Conservation (phyloP, 1,140 invertebrate genomes). For the Eumaeus atala region DNA sequence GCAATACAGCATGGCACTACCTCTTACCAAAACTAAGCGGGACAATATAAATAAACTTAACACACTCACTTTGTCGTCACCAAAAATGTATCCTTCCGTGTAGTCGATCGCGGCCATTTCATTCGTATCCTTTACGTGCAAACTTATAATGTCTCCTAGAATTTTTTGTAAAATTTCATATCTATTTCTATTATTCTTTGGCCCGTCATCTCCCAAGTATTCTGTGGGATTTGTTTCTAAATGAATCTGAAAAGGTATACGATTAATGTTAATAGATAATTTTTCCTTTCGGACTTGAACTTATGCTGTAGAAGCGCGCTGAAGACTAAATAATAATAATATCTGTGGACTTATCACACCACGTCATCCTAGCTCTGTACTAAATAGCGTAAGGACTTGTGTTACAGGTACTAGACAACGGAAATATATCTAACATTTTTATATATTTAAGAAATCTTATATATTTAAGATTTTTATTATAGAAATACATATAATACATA, state of each 20-base stretch:
- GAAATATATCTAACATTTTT: too few relatives aligned
- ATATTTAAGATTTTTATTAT: too few relatives aligned
- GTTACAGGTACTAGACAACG: too few relatives aligned
- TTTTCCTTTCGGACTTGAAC: too few relatives aligned
- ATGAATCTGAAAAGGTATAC: slow-evolving; percentile 72
- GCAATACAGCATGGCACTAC: too few relatives aligned
- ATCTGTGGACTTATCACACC: too few relatives aligned
- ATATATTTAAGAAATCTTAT: too few relatives aligned
- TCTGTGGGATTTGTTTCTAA: slow-evolving; percentile 78
- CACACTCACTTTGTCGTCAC: slow-evolving; percentile 81
- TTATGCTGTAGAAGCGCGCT: background rate
- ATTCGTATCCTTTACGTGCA: slow-evolving; percentile 76
- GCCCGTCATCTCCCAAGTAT: slow-evolving; percentile 79
- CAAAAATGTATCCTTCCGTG: slow-evolving; percentile 83
- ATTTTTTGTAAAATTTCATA: slow-evolving; percentile 87
- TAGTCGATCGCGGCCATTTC: slow-evolving; percentile 66
- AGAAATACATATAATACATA: too few relatives aligned
- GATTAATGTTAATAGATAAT: slow-evolving; percentile 5
- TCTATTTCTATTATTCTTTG: slow-evolving; percentile 78
- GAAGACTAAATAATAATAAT: too few relatives aligned
- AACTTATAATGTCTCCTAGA: slow-evolving; percentile 79
- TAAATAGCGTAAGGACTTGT: too few relatives aligned
- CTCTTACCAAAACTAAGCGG: too few relatives aligned
- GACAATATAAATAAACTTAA: slow-evolving; percentile 18
- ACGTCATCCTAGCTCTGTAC: too few relatives aligned